phyloP scores from a whole-genome alignment of 2,113 vertebrate species.

The Myanophis thanlyinensis region DNA sequence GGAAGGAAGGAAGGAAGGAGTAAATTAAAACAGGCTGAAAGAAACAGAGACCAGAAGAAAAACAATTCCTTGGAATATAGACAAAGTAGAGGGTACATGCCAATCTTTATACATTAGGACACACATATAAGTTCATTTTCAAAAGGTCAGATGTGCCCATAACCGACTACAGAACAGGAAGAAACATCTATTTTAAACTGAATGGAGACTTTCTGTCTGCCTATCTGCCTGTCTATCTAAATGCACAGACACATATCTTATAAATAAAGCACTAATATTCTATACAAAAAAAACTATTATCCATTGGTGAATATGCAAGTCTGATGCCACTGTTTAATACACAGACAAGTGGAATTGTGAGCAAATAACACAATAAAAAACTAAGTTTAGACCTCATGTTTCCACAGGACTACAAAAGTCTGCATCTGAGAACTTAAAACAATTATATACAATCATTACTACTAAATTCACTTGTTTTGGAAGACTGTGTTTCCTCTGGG shows the following conservation, averaged over 20 bases:
- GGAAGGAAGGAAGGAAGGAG: too few species aligned
- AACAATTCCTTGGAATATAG: not conserved
- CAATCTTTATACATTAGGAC: not conserved
- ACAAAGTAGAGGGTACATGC: not conserved
- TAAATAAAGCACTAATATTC: not conserved
- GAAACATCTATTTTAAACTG: not conserved
- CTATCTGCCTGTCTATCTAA: not conserved
- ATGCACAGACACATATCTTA: not conserved
- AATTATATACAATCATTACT: constrained; percentile 11
- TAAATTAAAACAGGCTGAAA: not conserved
- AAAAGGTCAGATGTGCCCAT: not conserved
- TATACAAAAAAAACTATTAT: not conserved
- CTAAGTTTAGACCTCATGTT: not conserved
- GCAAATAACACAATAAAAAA: not conserved
- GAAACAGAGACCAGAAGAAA: not conserved
- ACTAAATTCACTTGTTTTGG: constrained; percentile 12
- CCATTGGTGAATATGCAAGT: not conserved
- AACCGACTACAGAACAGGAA: not conserved
- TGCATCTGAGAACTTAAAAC: constrained; percentile 11
- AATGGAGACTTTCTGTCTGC: not conserved
- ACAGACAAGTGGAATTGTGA: not conserved
- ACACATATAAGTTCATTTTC: not conserved
- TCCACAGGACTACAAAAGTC: not conserved
- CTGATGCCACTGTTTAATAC: not conserved
- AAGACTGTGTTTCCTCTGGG: not conserved